Evolutionary conservation across 2,797 vertebrate species (phyloP), one percentile per base, ranked within the genome.

Genomic region (Dromococcyx pavoninus): DNA sequence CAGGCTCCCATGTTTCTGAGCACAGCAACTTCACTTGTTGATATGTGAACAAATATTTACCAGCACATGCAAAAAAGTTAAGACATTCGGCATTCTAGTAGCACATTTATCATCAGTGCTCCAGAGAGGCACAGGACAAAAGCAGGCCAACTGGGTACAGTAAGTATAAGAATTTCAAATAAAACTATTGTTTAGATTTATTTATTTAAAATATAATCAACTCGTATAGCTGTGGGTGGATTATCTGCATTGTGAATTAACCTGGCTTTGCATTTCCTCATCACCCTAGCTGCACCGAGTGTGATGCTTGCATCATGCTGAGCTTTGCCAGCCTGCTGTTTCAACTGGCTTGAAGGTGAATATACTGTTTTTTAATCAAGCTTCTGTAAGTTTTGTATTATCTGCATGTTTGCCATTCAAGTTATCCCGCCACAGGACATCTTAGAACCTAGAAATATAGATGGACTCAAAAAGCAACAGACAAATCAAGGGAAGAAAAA

Each of bases 221-320:
- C 91, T 71, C 65, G 41, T 43, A 60, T 39, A 69, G 83, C 22
- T 50, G 18, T 89, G 82, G 94, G 95, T 91, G 88, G 88, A 86
- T 71, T 89, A 93, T 91, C 85, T 94, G 89, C 94, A 77, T 28
- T 76, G 57, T 74, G 94, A 92, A 93, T 92, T 86, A 89, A 69
- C 14, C 28, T 44, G 65, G 65, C 75, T 92, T 88, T 92, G 89
- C 93, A 91, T 89, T 95, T 94, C 96, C 91, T 88, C 79, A 83
- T 91, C 8, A 66, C 57, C 85, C 25, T 69, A 92, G 89, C 75
- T 80, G 87, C 82, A 30, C 57, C n/a, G 61, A 41, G 18, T 50
- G 51, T 3, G 0, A 67, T 27, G 86, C 61, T 91, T 91, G 91
- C 37, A 25, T 91, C 89, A 92, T 12, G 37, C 53, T 71, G 8